Evolutionary conservation across 1,140 invertebrate genomes (phyloP).

Genomic region (Scaptomyza pallida): DNA sequence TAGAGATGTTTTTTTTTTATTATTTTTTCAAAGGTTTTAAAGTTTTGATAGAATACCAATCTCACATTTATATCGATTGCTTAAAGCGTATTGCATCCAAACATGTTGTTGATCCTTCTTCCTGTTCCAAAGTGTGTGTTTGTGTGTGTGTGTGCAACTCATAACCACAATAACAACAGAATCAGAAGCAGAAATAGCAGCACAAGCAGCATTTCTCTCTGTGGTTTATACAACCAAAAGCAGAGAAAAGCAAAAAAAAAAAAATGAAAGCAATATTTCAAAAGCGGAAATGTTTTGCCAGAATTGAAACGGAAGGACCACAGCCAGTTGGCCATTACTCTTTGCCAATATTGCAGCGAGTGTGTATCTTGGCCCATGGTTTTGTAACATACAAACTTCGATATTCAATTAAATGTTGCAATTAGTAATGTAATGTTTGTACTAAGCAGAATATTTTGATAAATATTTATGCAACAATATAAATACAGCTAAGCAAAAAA

Average conservation of each 20-base stretch:
- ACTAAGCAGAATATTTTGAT: slow-evolving; percentile 4
- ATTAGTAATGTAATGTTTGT: slow-evolving; percentile 45
- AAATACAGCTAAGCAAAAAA: not conserved
- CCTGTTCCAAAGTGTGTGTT: slow-evolving; percentile 28
- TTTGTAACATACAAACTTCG: slow-evolving; percentile 29
- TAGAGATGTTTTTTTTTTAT: too few species aligned
- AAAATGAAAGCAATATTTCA: slow-evolving; percentile 71
- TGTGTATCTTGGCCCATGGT: slow-evolving; percentile 15
- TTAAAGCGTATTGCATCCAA: slow-evolving; percentile 1
- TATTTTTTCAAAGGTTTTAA: not conserved
- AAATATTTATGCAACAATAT: not conserved
- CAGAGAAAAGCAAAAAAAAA: too few species aligned
- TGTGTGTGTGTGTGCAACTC: too few species aligned
- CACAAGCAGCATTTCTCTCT: slow-evolving; percentile 40
- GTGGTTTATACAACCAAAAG: slow-evolving; percentile 39
- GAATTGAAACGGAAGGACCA: slow-evolving; percentile 56
- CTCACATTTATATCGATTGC: not conserved
- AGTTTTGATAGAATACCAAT: not conserved
- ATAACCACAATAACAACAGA: slow-evolving; percentile 40
- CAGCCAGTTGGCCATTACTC: slow-evolving; percentile 24
- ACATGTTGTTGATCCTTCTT: slow-evolving; percentile 39
- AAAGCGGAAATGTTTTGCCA: slow-evolving; percentile 72
- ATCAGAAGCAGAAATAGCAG: slow-evolving; percentile 13
- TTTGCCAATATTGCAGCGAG: slow-evolving; percentile 5
- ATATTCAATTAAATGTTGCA: slow-evolving; percentile 76